These are phyloP conservation scores for Calliopsis andreniformis DNA, from an alignment of 1,140 invertebrate genomes.

Conservation along the genomic window DNA sequence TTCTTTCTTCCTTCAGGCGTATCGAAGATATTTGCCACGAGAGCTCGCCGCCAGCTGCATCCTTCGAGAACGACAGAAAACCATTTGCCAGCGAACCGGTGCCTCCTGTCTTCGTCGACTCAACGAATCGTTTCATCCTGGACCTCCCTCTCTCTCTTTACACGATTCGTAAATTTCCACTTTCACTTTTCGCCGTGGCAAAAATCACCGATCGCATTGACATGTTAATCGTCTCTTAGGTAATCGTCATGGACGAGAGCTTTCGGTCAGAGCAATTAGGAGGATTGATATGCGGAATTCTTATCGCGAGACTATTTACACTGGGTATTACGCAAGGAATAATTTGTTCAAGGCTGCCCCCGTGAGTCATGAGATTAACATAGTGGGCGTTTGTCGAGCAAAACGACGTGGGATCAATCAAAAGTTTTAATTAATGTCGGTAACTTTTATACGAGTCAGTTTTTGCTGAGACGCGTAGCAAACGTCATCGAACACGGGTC, in stretches of 20 bases:
- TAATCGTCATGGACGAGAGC: conserved; percentile 5
- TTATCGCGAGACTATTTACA: conserved; percentile 12
- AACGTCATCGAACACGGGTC: too few species aligned
- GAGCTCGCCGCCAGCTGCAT: conserved; percentile 41
- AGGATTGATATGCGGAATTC: neutral
- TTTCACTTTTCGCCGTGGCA: too few species aligned
- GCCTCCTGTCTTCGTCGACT: conserved; percentile 26
- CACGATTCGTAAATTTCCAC: too few species aligned
- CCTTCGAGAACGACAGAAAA: conserved; percentile 23
- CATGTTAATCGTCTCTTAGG: neutral
- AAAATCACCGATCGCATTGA: too few species aligned
- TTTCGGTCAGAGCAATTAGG: conserved; percentile 13
- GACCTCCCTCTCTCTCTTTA: neutral
- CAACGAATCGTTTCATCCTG: too few species aligned
- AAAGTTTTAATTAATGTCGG: too few species aligned
- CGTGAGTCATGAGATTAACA: conserved; percentile 19
- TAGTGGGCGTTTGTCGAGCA: neutral
- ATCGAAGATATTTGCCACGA: neutral
- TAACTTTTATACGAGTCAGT: neutral
- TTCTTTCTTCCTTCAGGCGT: neutral
- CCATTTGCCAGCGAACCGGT: conserved; percentile 44
- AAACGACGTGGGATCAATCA: neutral
- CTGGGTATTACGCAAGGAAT: conserved; percentile 20
- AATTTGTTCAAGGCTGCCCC: conserved; percentile 1
- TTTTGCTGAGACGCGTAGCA: neutral